phyloP scores from a whole-genome alignment of 2,888 invertebrate genomes.

The Allolobophora icterica region DNA sequence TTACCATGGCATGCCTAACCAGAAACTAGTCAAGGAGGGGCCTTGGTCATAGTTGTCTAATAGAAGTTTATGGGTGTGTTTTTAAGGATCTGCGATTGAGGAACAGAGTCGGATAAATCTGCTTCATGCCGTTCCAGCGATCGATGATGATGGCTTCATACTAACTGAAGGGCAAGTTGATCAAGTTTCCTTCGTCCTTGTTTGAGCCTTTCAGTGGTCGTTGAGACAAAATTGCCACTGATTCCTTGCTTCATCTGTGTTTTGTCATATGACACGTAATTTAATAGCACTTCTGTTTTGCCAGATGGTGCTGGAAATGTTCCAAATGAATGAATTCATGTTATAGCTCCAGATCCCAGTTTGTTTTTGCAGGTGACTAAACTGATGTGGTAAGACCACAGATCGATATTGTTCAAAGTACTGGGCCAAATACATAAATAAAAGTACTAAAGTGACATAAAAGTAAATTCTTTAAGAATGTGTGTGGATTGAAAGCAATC shows the following conservation, averaged over 20 bases:
- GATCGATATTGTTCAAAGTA: no score
- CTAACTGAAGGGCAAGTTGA: conserved; percentile 21
- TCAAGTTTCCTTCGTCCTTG: neutral
- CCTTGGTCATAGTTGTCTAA: neutral
- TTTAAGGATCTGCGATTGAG: neutral
- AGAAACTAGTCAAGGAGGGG: neutral
- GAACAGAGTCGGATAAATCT: conserved; percentile 28
- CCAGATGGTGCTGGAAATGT: no score
- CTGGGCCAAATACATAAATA: no score
- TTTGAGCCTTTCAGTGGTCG: neutral
- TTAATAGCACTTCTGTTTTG: neutral
- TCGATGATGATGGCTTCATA: conserved; percentile 25
- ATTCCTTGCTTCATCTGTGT: neutral
- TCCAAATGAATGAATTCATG: no score
- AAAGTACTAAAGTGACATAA: no score
- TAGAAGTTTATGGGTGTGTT: neutral
- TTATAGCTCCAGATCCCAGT: no score
- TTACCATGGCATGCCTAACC: neutral
- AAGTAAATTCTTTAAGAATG: no score
- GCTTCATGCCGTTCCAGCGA: conserved; percentile 25
- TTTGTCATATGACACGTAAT: neutral
- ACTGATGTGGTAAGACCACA: no score
- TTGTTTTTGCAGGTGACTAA: no score
- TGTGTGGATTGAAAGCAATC: no score
- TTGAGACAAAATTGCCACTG: neutral